A percentile compares a stretch with the other conserved stretches of the same genome.
Evolutionary conservation across 23 tunicate genomes (phyloP).

Genomic region (Trididemnum nubilum): DNA sequence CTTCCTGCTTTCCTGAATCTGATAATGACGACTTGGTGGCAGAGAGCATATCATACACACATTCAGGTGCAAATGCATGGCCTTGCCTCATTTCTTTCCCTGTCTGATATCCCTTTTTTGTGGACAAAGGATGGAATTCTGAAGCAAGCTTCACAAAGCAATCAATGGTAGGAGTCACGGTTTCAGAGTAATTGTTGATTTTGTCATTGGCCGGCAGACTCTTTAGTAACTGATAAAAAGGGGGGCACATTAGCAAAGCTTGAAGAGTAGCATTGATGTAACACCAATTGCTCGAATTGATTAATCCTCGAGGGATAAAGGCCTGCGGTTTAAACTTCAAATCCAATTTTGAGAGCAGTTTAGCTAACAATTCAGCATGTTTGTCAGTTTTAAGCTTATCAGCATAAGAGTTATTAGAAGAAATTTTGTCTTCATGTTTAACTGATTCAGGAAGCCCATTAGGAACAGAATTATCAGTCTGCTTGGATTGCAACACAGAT

Average conservation of each 20-base stretch:
- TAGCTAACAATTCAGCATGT: slow-evolving; percentile 31
- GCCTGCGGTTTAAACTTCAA: slow-evolving; percentile 80
- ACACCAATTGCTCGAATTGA: slow-evolving; percentile 92
- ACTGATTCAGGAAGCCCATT: neutral
- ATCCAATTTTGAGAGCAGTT: slow-evolving; percentile 40
- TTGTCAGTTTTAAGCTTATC: slow-evolving; percentile 30
- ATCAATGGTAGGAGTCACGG: slow-evolving; percentile 79
- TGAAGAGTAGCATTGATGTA: slow-evolving; percentile 87
- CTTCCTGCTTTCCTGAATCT: slow-evolving; percentile 78
- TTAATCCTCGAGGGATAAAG: slow-evolving; percentile 83
- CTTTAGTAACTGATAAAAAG: slow-evolving; percentile 76
- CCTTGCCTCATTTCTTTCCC: slow-evolving; percentile 66
- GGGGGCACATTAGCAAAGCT: slow-evolving; percentile 79
- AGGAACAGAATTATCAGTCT: neutral
- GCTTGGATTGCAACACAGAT: no score
- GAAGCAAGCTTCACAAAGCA: slow-evolving; percentile 80
- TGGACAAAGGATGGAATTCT: slow-evolving; percentile 79
- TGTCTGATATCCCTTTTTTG: slow-evolving; percentile 47
- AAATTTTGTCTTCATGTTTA: no score
- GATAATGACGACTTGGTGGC: slow-evolving; percentile 55
- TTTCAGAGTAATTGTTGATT: neutral
- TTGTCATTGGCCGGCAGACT: slow-evolving; percentile 31
- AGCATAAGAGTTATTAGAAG: neutral
- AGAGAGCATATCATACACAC: slow-evolving; percentile 80
- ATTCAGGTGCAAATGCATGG: slow-evolving; percentile 64